Percentiles rank a stretch among this genome's conserved stretches.
Conservation (phyloP, 2,113 vertebrate genomes). For the Syrmaticus mikado region DNA sequence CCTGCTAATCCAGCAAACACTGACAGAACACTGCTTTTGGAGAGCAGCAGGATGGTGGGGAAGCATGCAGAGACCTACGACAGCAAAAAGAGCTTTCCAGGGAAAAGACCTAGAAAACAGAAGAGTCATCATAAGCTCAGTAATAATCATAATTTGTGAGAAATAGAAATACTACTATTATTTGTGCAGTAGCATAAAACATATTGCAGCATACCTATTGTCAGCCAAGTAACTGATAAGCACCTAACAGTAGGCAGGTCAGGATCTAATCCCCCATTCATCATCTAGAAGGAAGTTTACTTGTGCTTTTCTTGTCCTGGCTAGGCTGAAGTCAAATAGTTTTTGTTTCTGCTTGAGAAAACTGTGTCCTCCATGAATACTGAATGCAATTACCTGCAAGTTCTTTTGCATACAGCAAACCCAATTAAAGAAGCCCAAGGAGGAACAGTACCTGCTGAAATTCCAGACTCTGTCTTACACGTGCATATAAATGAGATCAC, state of each 20-base stretch:
- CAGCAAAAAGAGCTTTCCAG: slow-evolving; percentile 18
- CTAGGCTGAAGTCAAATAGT: neutral
- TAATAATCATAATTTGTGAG: slow-evolving; percentile 38
- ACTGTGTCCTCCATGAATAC: accelerated
- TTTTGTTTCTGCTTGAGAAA: neutral
- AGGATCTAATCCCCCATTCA: neutral
- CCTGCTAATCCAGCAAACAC: slow-evolving; percentile 16
- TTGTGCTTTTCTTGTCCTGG: neutral
- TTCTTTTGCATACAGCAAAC: neutral
- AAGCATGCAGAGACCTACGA: slow-evolving; percentile 16
- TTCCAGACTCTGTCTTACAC: neutral
- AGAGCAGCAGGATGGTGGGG: slow-evolving; percentile 18
- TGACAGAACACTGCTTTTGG: slow-evolving; percentile 10
- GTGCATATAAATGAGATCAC: neutral
- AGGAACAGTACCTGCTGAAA: neutral
- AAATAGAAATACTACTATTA: slow-evolving; percentile 1
- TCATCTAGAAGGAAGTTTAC: neutral
- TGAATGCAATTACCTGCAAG: neutral
- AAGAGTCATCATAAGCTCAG: neutral
- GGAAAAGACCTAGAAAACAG: neutral
- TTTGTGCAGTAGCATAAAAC: neutral
- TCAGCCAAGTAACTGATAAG: neutral
- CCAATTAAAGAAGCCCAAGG: neutral
- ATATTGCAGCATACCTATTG: neutral
- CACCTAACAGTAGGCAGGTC: neutral